Percentiles rank a stretch among this genome's conserved stretches.
Evolutionary conservation across 2,113 vertebrate genomes (phyloP).

Genomic region (Misgurnus mizolepis): DNA sequence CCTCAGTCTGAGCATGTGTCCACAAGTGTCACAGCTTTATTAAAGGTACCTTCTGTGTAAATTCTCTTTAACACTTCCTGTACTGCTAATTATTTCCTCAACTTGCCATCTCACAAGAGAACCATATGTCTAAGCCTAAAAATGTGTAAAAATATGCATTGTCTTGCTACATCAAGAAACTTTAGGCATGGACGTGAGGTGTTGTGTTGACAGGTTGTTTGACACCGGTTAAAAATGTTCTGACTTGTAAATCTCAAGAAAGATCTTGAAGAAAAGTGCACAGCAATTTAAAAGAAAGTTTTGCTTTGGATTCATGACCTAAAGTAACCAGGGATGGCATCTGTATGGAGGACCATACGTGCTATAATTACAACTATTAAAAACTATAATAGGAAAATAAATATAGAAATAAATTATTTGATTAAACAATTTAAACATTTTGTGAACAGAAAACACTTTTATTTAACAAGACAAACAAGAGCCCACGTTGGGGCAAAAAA

Average conservation of each 20-base stretch:
- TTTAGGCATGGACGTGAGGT: background rate
- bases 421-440: no score
- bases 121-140: conserved; percentile 1
- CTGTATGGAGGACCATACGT: no score
- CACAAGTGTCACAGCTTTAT: background rate
- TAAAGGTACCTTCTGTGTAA: no score
- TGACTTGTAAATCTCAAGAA: no score
- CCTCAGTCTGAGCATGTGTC: background rate
- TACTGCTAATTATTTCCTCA: background rate
- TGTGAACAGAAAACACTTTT: no score
- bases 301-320: background rate
- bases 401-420: no score
- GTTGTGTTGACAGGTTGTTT: conserved; percentile 18
- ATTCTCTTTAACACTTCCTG: background rate
- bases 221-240: background rate
- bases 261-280: no score
- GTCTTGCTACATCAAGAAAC: background rate
- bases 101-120: background rate
- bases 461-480: no score
- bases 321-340: no score
- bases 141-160: conserved; percentile 20
- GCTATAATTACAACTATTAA: no score
- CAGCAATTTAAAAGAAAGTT: background rate
- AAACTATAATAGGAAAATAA: no score
- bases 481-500: no score